Percentiles rank a stretch among this genome's conserved stretches.
These are phyloP conservation scores for Aspidapion aeneum DNA, from an alignment of 2,888 invertebrate genomes.

Conservation along the genomic window DNA sequence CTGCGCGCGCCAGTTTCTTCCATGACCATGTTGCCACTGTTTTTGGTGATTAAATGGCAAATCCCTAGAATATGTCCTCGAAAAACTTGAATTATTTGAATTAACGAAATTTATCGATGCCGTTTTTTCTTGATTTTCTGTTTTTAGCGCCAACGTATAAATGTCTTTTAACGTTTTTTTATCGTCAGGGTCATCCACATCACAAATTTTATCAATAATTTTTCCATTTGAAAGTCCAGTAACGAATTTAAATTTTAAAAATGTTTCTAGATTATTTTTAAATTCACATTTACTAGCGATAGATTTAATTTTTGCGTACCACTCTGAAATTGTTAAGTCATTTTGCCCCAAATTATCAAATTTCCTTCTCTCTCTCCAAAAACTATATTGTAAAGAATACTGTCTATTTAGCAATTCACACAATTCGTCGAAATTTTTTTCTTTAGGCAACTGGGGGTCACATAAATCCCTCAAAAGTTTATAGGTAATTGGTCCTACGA, in stretches of 20 bases:
- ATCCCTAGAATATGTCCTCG: too few species aligned
- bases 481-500: slow-evolving; percentile 10
- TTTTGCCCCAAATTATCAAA: slow-evolving; percentile 1
- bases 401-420: neutral
- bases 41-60: too few species aligned
- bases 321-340: neutral
- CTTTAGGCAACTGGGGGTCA: slow-evolving; percentile 15
- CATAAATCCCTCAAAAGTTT: slow-evolving; percentile 20
- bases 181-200: too few species aligned
- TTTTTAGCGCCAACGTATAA: neutral
- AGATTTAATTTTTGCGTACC: neutral
- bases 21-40: too few species aligned
- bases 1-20: too few species aligned
- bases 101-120: neutral
- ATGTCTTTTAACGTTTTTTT: neutral
- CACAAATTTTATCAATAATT: slow-evolving; percentile 7
- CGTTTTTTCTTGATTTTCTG: neutral
- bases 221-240: neutral
- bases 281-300: neutral
- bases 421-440: slow-evolving; percentile 4
- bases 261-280: neutral
- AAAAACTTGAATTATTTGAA: too few species aligned
- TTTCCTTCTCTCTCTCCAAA: slow-evolving; percentile 7
- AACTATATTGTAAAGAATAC: slow-evolving; percentile 1
- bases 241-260: slow-evolving; percentile 6